phyloP scores from a whole-genome alignment of 2,113 vertebrate genomes.

The Struthidea cinerea region DNA sequence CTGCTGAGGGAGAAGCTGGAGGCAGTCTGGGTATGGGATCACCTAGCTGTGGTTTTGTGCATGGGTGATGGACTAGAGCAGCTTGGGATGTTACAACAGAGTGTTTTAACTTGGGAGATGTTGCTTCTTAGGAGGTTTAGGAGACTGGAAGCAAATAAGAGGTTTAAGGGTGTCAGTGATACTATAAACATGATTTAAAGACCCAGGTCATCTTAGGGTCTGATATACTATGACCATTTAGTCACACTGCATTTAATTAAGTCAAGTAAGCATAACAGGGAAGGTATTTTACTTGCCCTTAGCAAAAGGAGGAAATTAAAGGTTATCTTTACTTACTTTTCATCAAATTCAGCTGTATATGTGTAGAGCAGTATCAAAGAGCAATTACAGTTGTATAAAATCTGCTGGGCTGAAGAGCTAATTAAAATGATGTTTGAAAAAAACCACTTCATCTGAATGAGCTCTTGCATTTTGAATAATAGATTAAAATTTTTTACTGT shows the following conservation, averaged over 20 bases:
- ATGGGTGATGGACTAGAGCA: background rate
- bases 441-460: background rate
- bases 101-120: background rate
- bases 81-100: background rate
- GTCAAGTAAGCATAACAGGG: background rate
- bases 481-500: background rate
- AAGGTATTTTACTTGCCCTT: background rate
- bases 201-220: background rate
- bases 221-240: background rate
- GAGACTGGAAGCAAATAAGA: background rate
- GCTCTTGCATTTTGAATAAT: background rate
- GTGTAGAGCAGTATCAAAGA: background rate
- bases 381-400: background rate
- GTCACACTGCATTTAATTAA: background rate
- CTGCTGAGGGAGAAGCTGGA: background rate
- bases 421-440: slow-evolving; percentile 18
- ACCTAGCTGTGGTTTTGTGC: background rate
- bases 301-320: background rate
- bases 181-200: background rate
- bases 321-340: background rate
- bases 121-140: background rate
- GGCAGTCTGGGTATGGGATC: background rate
- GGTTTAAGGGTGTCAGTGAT: background rate
- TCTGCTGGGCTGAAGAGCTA: background rate
- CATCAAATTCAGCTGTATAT: background rate